phyloP scores from a whole-genome alignment of 2,797 vertebrate species.

The Emys orbicularis region DNA sequence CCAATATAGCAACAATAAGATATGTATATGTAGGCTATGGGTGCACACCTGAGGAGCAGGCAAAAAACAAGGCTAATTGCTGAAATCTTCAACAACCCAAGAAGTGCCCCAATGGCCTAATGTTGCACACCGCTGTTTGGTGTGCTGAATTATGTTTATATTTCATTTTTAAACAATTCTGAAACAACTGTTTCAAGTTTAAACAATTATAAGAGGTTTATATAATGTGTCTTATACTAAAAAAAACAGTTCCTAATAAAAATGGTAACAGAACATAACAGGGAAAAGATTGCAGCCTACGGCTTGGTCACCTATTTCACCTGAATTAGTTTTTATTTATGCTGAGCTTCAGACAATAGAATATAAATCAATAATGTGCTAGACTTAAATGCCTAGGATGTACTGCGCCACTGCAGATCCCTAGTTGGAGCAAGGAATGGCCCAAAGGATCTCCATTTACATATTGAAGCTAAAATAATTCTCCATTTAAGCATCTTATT shows the following conservation, averaged over 20 bases:
- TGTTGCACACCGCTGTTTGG: rapidly evolving
- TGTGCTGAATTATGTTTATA: not conserved
- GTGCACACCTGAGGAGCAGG: not conserved
- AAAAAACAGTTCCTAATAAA: not conserved
- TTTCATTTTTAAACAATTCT: not conserved
- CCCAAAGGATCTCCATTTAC: not conserved
- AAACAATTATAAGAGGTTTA: not conserved
- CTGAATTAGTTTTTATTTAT: not conserved
- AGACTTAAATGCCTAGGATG: not conserved
- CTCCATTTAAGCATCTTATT: not conserved
- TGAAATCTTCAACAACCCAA: not conserved
- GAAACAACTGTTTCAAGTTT: too few species aligned
- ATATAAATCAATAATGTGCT: not conserved
- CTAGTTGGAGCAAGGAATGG: not conserved
- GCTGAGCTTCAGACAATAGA: not conserved
- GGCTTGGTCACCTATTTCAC: not conserved
- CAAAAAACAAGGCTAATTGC: not conserved
- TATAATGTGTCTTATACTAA: not conserved
- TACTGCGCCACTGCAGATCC: not conserved
- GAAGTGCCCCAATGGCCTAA: not conserved
- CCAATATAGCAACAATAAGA: not conserved
- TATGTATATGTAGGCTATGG: not conserved
- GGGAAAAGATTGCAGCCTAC: not conserved
- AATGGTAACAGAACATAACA: not conserved
- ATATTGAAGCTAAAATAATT: not conserved